Conservation (phyloP, 2,888 invertebrate genomes). For the Furcula furcula region DNA sequence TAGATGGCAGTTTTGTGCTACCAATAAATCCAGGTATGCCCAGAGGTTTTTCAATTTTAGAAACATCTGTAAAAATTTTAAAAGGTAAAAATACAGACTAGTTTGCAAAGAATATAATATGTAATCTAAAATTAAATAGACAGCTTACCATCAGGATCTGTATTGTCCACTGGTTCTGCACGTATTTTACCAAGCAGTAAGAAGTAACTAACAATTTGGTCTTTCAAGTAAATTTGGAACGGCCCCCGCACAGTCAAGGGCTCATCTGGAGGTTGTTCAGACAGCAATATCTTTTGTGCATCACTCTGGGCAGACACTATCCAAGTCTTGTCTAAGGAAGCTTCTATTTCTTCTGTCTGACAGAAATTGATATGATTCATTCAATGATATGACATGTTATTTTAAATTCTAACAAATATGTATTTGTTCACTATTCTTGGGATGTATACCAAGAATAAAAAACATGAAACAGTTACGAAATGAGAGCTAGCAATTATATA, state of each 20-base stretch:
- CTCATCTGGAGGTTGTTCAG: conserved; percentile 78
- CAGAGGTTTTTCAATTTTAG: conserved; percentile 83
- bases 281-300: conserved; percentile 86
- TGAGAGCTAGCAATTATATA: too few species aligned
- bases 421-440: too few species aligned
- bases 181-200: conserved; percentile 86
- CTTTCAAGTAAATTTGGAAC: conserved; percentile 89
- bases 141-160: conserved; percentile 85
- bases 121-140: neutral
- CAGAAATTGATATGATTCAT: conserved; percentile 26
- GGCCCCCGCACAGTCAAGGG: conserved; percentile 93
- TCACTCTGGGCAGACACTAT: conserved; percentile 93
- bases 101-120: neutral
- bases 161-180: conserved; percentile 61
- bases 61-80: conserved; percentile 83
- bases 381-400: too few species aligned
- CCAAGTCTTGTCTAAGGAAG: conserved; percentile 94
- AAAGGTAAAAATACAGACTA: neutral
- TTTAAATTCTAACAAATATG: too few species aligned
- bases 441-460: too few species aligned
- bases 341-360: conserved; percentile 86
- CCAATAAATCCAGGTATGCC: conserved; percentile 75
- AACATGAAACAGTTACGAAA: too few species aligned
- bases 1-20: conserved; percentile 63
- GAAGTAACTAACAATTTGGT: conserved; percentile 91